phyloP scores from a whole-genome alignment of 1,140 invertebrate genomes.

The Drosophila chauvacae region DNA sequence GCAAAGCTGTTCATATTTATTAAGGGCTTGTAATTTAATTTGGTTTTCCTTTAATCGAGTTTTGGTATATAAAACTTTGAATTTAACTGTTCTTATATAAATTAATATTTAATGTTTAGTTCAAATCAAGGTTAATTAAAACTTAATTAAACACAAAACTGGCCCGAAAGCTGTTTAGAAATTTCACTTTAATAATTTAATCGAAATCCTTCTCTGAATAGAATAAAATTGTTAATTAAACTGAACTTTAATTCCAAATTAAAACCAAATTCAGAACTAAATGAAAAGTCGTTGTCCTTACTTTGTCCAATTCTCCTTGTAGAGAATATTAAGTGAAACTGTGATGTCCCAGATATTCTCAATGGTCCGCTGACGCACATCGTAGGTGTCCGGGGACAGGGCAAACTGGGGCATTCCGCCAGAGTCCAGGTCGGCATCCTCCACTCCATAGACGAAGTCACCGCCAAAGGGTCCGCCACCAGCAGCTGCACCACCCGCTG shows the following conservation, averaged over 20 bases:
- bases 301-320: conserved; percentile 97
- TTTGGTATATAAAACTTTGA: too few species aligned
- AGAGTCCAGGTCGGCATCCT: conserved; percentile 64
- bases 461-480: conserved; percentile 37
- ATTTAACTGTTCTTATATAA: too few species aligned
- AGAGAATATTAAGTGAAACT: conserved; percentile 95
- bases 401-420: conserved; percentile 77
- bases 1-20: background rate
- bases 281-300: conserved; percentile 13
- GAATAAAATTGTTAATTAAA: too few species aligned
- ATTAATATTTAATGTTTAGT: too few species aligned
- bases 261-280: background rate
- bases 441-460: conserved; percentile 77
- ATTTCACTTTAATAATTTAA: too few species aligned
- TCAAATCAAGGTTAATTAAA: too few species aligned
- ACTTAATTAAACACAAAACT: too few species aligned
- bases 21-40: too few species aligned
- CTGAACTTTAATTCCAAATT: background rate
- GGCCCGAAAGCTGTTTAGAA: too few species aligned
- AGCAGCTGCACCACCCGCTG: background rate
- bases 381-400: conserved; percentile 85
- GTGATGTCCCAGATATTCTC: conserved; percentile 98
- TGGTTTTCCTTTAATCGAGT: too few species aligned
- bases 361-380: conserved; percentile 90
- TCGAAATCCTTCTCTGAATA: too few species aligned